Evolutionary conservation across 2,888 invertebrate species (phyloP), one percentile per base, ranked within the genome.

Genomic region (Emmelina monodactyla): DNA sequence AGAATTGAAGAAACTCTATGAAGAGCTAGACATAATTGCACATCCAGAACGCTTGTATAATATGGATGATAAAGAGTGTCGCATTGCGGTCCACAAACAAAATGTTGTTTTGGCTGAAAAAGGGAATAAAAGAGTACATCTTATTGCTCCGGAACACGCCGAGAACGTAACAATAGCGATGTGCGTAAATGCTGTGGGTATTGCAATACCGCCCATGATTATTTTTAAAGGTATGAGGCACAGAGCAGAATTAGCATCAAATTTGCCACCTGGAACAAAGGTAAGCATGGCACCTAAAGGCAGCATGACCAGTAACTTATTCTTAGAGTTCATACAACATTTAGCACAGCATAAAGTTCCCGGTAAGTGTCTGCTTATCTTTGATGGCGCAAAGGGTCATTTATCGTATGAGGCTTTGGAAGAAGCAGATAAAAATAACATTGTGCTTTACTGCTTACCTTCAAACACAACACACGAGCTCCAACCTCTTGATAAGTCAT

Each of bases 1-100:
- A 36, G 37, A 30, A 35, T 38, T 47, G n/a, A 35, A 36, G 31
- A 35, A 42, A 39, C 34, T 45, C 7, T 45, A 46, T 44, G 39
- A 46, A 13, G 40, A 44, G 31, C 13, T 47, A 31, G 39, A 45
- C 29, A 42, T 46, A 32, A 30, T 38, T 25, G 32, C 22, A 33
- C 42, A 46, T 36, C 46, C 49, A 28, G 44, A 46, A 40, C 33
- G 44, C 16, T 28, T 40, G 12, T 42, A 44, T 32, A 44, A 44
- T 16, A 40, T 44, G 34, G 38, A 41, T 30, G 42, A 42, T 33
- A 44, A 44, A 25, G 39, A 39, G 12, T 43, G 44, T 33, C 39
- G 41, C 10, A 36, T 49, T 25, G 45, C 45, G 14, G 32, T 49
- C 16, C 44, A 46, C 28, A 34, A 45, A 31, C 45, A 45, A 34